Evolutionary conservation across 2,888 invertebrate species (phyloP).

Genomic region (Aproaerema taeniolella): DNA sequence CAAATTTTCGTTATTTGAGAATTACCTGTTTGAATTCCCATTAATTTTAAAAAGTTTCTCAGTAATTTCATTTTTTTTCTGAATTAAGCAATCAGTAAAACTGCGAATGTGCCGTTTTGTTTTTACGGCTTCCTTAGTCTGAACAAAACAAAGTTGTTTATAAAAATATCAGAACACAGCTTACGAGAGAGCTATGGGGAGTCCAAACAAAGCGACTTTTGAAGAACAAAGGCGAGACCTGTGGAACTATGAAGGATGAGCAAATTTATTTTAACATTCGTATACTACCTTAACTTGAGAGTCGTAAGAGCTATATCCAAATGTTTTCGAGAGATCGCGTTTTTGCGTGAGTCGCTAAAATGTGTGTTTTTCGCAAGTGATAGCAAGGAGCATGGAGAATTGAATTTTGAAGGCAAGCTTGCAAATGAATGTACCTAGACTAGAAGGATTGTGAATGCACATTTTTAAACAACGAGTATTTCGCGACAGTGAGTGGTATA

Average conservation of each 20-base stretch:
- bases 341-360: conserved; percentile 33
- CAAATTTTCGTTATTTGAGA: too few species aligned
- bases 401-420: conserved; percentile 6
- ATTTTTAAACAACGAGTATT: too few species aligned
- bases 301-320: neutral
- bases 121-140: conserved; percentile 16
- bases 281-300: neutral
- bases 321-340: neutral
- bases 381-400: conserved; percentile 11
- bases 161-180: conserved; percentile 42
- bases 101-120: conserved; percentile 5
- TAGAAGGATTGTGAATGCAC: too few species aligned
- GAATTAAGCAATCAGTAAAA: too few species aligned
- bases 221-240: conserved; percentile 48
- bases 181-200: conserved; percentile 36
- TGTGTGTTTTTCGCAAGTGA: conserved; percentile 34
- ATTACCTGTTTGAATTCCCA: too few species aligned
- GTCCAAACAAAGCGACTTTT: conserved; percentile 49
- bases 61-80: too few species aligned
- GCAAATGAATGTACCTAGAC: too few species aligned
- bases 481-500: too few species aligned
- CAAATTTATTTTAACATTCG: conserved; percentile 21
- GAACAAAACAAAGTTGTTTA: conserved; percentile 37
- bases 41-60: too few species aligned
- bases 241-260: conserved; percentile 39